Evolutionary conservation across 2,888 invertebrate species (phyloP).

Genomic region (Lasioglossum leucozonium): DNA sequence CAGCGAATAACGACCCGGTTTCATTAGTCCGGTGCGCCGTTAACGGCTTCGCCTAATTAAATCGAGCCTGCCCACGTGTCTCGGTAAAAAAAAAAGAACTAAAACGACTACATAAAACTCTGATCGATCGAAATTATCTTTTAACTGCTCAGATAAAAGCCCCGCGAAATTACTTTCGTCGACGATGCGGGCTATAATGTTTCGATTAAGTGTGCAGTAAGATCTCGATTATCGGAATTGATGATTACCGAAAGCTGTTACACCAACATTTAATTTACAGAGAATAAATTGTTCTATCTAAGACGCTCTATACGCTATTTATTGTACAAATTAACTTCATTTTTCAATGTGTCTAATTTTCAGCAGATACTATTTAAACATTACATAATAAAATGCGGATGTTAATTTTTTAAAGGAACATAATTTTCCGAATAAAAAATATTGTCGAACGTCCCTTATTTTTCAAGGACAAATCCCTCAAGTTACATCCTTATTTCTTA

Average conservation of each 20-base stretch:
- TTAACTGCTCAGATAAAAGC: background rate
- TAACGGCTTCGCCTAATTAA: constrained; percentile 69
- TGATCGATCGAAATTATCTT: background rate
- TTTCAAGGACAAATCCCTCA: background rate
- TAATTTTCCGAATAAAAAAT: background rate
- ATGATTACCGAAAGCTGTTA: background rate
- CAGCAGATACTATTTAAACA: no score
- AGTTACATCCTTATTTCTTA: no score
- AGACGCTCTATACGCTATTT: background rate
- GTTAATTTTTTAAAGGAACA: background rate
- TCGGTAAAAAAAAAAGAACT: background rate
- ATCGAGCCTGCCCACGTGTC: constrained; percentile 40
- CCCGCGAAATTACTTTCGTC: background rate
- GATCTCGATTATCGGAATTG: background rate
- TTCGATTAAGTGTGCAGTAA: background rate
- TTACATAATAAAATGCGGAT: no score
- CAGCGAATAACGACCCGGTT: constrained; percentile 58
- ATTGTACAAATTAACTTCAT: background rate
- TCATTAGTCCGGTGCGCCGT: constrained; percentile 52
- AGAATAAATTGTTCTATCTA: background rate
- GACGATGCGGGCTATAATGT: background rate
- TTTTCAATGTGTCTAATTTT: no score
- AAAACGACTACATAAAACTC: background rate
- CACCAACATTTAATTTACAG: background rate
- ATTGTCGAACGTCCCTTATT: background rate